Evolutionary conservation across 2,113 vertebrate species (phyloP).

Genomic region (Balaeniceps rex): DNA sequence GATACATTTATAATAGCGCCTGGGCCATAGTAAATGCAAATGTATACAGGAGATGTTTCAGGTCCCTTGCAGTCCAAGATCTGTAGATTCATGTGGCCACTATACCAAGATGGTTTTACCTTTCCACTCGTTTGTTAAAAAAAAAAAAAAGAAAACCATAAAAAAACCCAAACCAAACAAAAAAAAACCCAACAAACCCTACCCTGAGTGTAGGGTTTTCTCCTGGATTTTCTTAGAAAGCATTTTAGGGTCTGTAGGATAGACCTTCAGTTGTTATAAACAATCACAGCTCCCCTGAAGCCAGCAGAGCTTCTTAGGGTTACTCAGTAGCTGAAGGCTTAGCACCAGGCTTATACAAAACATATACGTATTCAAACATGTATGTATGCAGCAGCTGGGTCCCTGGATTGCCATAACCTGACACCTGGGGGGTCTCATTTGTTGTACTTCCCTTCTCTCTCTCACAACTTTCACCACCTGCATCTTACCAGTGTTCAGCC

Average conservation of each 20-base stretch:
- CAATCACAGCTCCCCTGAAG: background rate
- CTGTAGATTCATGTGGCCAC: background rate
- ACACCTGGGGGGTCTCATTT: background rate
- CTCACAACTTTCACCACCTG: background rate
- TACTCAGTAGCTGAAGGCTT: background rate
- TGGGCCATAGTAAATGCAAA: background rate
- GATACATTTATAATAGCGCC: background rate
- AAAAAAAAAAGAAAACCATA: background rate
- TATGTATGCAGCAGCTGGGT: background rate
- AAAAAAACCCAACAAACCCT: background rate
- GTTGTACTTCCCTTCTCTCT: background rate
- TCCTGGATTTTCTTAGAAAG: background rate
- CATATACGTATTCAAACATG: fast-evolving
- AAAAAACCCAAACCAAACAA: background rate
- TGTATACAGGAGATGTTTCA: background rate
- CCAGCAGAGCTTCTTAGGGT: background rate
- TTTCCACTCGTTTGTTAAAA: background rate
- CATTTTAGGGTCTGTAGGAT: background rate
- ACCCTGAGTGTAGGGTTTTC: background rate
- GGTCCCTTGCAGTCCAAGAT: background rate
- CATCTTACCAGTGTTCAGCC: background rate
- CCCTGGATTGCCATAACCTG: background rate
- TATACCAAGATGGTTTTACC: background rate
- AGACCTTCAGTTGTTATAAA: background rate
- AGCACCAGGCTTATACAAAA: background rate